Evolutionary conservation across 2,113 vertebrate species (phyloP).

Genomic region (Pangasianodon gigas): DNA sequence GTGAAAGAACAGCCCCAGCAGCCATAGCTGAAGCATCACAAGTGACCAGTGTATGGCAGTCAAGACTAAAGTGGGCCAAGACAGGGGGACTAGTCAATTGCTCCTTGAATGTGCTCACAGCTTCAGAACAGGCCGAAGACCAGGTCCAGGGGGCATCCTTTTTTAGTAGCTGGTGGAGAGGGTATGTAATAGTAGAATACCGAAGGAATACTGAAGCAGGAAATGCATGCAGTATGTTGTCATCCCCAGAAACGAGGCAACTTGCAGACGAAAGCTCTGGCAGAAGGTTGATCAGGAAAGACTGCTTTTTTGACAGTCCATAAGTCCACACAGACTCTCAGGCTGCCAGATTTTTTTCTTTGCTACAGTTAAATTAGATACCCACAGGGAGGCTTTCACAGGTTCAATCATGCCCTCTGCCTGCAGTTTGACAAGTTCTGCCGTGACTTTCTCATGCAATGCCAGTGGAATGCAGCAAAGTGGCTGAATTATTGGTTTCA

Average conservation of each 20-base stretch:
- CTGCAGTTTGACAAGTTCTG: not conserved
- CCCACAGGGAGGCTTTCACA: no score
- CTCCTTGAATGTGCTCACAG: not conserved
- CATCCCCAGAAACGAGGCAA: not conserved
- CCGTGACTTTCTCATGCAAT: not conserved
- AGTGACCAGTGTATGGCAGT: not conserved
- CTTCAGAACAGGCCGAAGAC: not conserved
- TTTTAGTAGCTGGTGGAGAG: not conserved
- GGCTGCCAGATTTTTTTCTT: not conserved
- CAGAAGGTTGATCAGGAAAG: not conserved
- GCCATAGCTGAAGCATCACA: not conserved
- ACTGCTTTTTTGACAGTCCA: not conserved
- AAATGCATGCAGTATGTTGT: not conserved
- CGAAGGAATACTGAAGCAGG: no score
- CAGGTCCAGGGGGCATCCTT: not conserved
- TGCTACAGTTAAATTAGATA: not conserved
- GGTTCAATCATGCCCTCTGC: no score
- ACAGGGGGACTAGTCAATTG: not conserved
- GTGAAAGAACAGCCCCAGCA: not conserved
- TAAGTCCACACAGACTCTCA: not conserved
- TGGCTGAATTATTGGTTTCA: not conserved
- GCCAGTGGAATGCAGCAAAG: not conserved
- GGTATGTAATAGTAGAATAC: no score
- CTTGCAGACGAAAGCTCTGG: not conserved
- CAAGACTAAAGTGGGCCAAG: not conserved